phyloP scores from a whole-genome alignment of 2,888 invertebrate species.

The Acleris literana region DNA sequence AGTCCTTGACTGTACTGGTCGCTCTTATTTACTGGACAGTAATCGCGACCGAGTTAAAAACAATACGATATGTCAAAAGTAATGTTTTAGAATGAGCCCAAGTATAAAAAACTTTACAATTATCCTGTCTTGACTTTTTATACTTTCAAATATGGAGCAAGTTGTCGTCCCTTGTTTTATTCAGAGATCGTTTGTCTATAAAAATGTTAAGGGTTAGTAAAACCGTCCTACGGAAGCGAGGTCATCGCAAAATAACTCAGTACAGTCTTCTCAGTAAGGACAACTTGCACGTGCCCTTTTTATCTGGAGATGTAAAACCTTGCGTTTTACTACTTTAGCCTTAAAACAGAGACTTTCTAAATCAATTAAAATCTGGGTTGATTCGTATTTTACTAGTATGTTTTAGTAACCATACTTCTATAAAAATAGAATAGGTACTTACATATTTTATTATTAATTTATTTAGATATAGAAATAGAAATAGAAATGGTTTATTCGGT shows the following conservation, averaged over 20 bases:
- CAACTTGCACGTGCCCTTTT: conserved; percentile 17
- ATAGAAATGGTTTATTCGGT: too few relatives aligned
- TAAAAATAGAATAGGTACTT: too few relatives aligned
- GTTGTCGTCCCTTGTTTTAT: conserved; percentile 21
- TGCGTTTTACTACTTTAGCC: conserved; percentile 17
- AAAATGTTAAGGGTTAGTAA: conserved; percentile 31
- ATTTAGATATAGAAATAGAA: too few relatives aligned
- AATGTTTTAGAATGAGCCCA: too few relatives aligned
- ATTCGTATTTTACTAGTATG: too few relatives aligned
- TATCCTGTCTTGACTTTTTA: neutral
- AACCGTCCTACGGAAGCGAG: conserved; percentile 20
- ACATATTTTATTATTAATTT: too few relatives aligned
- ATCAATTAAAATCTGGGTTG: neutral
- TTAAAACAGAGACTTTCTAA: neutral
- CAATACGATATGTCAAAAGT: too few relatives aligned
- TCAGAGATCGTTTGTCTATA: conserved; percentile 23
- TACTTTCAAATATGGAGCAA: conserved; percentile 5
- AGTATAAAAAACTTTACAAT: too few relatives aligned
- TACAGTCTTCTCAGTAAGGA: conserved; percentile 9
- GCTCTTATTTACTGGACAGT: too few relatives aligned
- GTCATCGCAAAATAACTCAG: conserved; percentile 26
- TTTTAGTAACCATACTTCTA: too few relatives aligned
- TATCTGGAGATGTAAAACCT: conserved; percentile 21
- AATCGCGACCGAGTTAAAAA: too few relatives aligned
- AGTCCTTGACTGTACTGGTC: too few relatives aligned